Evolutionary conservation across 2,888 invertebrate genomes (phyloP).

Genomic region (Orthosia gothica): DNA sequence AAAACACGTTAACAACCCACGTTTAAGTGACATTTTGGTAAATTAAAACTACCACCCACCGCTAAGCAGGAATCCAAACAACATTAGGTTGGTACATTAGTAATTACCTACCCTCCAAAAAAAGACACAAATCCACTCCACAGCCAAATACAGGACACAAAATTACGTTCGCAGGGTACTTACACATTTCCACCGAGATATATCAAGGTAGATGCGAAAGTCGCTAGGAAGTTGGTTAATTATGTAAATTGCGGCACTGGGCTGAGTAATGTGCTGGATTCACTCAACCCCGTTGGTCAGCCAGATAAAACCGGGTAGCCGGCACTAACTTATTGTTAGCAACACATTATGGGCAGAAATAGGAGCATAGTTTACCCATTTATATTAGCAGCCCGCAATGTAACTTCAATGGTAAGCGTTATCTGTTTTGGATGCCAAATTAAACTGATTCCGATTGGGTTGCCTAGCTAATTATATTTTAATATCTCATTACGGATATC

Average conservation of each 20-base stretch:
- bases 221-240: conserved; percentile 86
- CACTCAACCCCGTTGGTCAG: conserved; percentile 76
- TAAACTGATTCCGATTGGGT: conserved; percentile 29
- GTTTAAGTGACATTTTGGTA: neutral
- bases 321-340: conserved; percentile 72
- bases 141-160: conserved; percentile 33
- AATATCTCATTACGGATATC: conserved; percentile 46
- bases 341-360: conserved; percentile 54
- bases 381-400: conserved; percentile 52
- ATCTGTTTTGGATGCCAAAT: conserved; percentile 58
- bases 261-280: conserved; percentile 85
- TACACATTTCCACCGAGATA: conserved; percentile 55
- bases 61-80: neutral
- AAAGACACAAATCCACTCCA: conserved; percentile 18
- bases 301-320: conserved; percentile 70
- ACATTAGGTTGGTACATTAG: neutral
- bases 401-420: conserved; percentile 50
- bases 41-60: neutral
- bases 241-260: conserved; percentile 87
- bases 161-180: conserved; percentile 50
- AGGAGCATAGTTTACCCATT: conserved; percentile 41
- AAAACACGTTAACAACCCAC: neutral
- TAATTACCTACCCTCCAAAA: conserved; percentile 10
- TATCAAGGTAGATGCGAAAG: conserved; percentile 70
- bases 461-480: conserved; percentile 46